Base-by-base conservation (phyloP, 2,113 vertebrate species). In the Caranx ignobilis region DNA sequence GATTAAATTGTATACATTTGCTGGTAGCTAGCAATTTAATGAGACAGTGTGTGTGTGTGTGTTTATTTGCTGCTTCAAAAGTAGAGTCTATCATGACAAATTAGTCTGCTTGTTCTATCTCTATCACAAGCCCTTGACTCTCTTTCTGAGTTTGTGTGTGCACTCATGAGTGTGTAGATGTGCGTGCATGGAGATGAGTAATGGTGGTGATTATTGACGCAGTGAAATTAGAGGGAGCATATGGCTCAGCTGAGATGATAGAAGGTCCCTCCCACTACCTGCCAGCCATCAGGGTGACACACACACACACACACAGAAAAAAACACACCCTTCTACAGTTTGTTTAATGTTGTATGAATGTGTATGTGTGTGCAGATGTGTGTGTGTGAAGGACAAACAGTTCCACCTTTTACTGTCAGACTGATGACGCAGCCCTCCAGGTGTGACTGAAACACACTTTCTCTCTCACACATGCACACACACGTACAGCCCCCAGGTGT, bases 151-250 rank as follows among this genome's bases (percentile, higher is more conserved):
- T 63, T 72, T 75, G 75, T 83, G 19, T 21, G 21, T 75, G 6
- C 4, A 21, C 2, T 56, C 12, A n/a, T 19, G 56, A 45, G 63
- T 57, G 68, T 73, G 64, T 32, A 11, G 31, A 41, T 67, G 41
- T 74, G 76, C 74, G 75, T 48, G 55, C 48, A 64, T 57, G 82
- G 47, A 75, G 77, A 90, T 91, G 91, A 94, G 78, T 89, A 89
- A 94, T 93, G 88, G 86, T 31, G 70, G 80, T 75, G 87, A 91
- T 93, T 94, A 93, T 87, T 88, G 83, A 89, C 69, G 91, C 91
- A 79, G 89, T 80, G 79, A 90, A 92, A 93, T 93, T 94, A 91
- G 72, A 78, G 71, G 48, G 71, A 92, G 86, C 93, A 94, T 93
- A 94, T 93, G 93, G 93, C 83, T 89, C 61, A 73, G 82, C 78